Evolutionary conservation across 2,797 vertebrate genomes (phyloP), one percentile per base, ranked within the genome.

Genomic region (Sus cebifrons): DNA sequence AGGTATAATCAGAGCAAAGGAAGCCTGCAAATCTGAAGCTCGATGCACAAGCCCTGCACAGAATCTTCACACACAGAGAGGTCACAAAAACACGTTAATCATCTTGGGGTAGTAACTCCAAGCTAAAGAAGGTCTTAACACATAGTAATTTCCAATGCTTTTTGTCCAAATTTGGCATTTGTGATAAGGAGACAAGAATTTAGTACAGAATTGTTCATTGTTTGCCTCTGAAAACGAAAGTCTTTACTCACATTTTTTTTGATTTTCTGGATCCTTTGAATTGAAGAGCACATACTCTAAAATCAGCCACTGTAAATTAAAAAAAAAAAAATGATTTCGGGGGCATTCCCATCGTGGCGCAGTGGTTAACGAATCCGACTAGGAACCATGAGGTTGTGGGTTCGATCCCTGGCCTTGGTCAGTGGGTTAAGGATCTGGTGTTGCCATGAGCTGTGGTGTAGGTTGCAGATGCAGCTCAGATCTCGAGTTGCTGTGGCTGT

Each of bases 121-220:
- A 90, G 52, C 58, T 78, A 18, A 29, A 27, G 20, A 70, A n/a
- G 58, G 5, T 89, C 11, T 85, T 84, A 81, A 49, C 40, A 79
- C 10, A 32, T 18, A 32, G 2, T 73, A n/a, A 54, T 71, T 54
- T 93, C 93, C 70, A 54, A 0, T 82, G 58, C 52, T 49, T 83
- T 94, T 86, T 79, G 40, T 87, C 70, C 92, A 44, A 74, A 40
- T 75, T 65, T 85, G 25, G 32, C 75, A 81, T 79, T 64, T 93
- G 54, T 88, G 40, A 65, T 36, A 32, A 77, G 32, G 44, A 91
- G 40, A 83, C 65, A 75, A 58, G 16, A 93, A 81, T 75, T 85
- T 84, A 20, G 75, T 75, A 86, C 52, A 58, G 56, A 21, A 11
- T 9, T 56, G n/a, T 71, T 73, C 88, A 73, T 49, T 4, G 64